Evolutionary conservation across 2,888 invertebrate species (phyloP), one percentile per base, ranked within the genome.

Genomic region (Leptogaster cylindrica): DNA sequence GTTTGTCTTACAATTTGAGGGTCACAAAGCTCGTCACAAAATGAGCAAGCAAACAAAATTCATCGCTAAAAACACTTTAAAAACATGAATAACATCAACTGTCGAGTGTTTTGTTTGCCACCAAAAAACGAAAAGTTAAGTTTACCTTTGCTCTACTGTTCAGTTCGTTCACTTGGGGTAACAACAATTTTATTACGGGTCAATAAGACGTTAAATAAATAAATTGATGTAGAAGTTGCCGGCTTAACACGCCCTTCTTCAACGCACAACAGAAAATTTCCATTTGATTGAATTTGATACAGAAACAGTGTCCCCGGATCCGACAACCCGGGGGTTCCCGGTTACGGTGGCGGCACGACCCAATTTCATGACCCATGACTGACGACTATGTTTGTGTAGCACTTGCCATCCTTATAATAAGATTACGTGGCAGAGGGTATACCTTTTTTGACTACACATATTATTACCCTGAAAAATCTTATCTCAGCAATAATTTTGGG

Each of bases 391-490:
- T 55, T 55, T 55, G 55, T 39, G n/a, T 36, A 55, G 55, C 36
- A 36, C 39, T 55, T 55, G 39, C 55, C 55, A 55, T 39, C 55
- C 55, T 36, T 55, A 55, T 55, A 55, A 55, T 55, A 39, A 55
- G 55, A 55, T 55, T 55, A 55, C 55, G 39, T 55, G 55, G 55
- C 55, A 55, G 39, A 55, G n/a, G 36, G 39, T 33, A 55, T 55
- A 33, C 55, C 55, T 55, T 55, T 55, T 55, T 55, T 55, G 55
- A 55, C 55, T 55, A 55, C 55, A 55, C 55, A 55, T 55, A 55
- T 55, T 55, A 55, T 55, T 55, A 55, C 55, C 55, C 55, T 8
- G 23, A 39, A 55, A 55, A 55, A 36, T 39, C 55, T 55, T 55
- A 55, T 55, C 55, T 55, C 55, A 55, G 55, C 55, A 55, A 55